Evolutionary conservation across 2,888 invertebrate species (phyloP).

Genomic region (Ochropacha duplaris): DNA sequence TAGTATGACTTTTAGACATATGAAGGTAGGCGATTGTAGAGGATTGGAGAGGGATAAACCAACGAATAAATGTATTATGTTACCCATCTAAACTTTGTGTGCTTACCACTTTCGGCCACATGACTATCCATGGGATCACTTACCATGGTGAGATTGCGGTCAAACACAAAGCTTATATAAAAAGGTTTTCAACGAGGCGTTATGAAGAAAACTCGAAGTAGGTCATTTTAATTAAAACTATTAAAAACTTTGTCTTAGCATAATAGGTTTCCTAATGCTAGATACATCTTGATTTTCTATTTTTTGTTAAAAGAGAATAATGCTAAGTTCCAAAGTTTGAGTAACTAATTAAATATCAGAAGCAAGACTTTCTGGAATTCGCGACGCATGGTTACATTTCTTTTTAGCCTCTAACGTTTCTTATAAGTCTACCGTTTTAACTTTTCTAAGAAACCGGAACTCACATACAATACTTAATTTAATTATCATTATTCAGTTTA

Average conservation of each 20-base stretch:
- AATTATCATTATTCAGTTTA: constrained; percentile 15
- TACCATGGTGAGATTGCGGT: too few species aligned
- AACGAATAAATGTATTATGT: too few species aligned
- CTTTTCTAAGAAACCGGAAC: constrained; percentile 9
- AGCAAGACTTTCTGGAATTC: constrained; percentile 11
- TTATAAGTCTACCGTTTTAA: constrained; percentile 11
- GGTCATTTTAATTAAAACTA: background rate
- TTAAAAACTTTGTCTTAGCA: too few species aligned
- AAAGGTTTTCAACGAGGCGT: too few species aligned
- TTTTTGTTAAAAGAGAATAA: too few species aligned
- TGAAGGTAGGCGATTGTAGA: constrained; percentile 16
- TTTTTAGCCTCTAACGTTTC: constrained; percentile 11
- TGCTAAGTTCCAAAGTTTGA: background rate
- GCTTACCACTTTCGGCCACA: too few species aligned
- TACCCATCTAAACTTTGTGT: too few species aligned
- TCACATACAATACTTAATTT: constrained; percentile 12
- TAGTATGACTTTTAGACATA: constrained; percentile 2
- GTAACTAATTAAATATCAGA: background rate
- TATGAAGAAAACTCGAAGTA: too few species aligned
- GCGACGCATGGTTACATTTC: constrained; percentile 13
- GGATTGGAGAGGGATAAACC: too few species aligned
- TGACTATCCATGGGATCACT: too few species aligned
- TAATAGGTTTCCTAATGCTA: background rate
- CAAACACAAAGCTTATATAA: too few species aligned
- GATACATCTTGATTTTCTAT: too few species aligned